Conservation (phyloP, 2,888 invertebrate species). For the Tromatobia lineatoria region DNA sequence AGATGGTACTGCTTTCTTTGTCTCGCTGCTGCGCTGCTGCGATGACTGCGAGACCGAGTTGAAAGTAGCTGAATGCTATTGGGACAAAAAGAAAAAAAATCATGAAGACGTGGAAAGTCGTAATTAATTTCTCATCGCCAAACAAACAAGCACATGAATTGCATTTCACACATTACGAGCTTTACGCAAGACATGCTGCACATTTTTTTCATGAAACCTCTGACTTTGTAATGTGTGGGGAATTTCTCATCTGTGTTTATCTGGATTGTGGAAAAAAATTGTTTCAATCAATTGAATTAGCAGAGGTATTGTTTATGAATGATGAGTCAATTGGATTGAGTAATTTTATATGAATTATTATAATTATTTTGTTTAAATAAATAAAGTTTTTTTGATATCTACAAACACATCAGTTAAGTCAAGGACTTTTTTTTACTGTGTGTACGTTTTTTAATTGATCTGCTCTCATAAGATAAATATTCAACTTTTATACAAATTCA, state of each 20-base stretch:
- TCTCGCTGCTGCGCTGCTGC: constrained; percentile 75
- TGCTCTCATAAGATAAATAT: too few relatives aligned
- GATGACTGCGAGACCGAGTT: constrained; percentile 85
- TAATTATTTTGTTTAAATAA: not conserved
- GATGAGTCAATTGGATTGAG: too few relatives aligned
- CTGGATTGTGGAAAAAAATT: not conserved
- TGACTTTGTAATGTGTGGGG: not conserved
- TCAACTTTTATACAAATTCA: too few relatives aligned
- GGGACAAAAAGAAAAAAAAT: constrained; percentile 54
- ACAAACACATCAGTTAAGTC: too few relatives aligned
- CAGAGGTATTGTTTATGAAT: too few relatives aligned
- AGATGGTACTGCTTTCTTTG: constrained; percentile 86
- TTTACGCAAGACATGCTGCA: not conserved
- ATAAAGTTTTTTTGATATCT: not conserved
- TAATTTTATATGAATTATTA: too few relatives aligned
- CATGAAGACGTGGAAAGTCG: constrained; percentile 10
- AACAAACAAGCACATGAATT: constrained; percentile 26
- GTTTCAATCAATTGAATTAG: too few relatives aligned
- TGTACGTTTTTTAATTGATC: too few relatives aligned
- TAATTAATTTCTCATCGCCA: constrained; percentile 1
- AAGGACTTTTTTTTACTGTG: too few relatives aligned
- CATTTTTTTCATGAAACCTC: not conserved
- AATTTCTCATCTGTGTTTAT: not conserved
- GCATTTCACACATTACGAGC: constrained; percentile 23
- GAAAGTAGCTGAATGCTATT: constrained; percentile 86